Percentiles rank a stretch among this genome's conserved stretches.
phyloP scores from a whole-genome alignment of 1,140 invertebrate species.

The Calosoma granatense region DNA sequence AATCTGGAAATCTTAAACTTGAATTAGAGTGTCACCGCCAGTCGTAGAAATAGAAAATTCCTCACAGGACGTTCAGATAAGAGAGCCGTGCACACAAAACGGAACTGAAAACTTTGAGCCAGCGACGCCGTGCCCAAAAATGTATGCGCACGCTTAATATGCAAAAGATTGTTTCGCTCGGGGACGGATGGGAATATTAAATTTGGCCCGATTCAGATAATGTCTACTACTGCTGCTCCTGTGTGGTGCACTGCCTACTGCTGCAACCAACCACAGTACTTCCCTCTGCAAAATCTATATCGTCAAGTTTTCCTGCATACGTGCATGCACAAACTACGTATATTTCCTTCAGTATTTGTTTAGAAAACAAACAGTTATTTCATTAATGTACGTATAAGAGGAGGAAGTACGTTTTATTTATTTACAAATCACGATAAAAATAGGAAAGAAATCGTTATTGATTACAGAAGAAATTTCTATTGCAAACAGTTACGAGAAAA shows the following conservation, averaged over 20 bases:
- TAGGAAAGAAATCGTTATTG: no score
- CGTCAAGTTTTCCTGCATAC: no score
- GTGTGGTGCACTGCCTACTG: not conserved
- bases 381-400: no score
- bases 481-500: no score
- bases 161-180: slow-evolving; percentile 21
- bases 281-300: no score
- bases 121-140: slow-evolving; percentile 15
- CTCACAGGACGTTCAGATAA: slow-evolving; percentile 16
- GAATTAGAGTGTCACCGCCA: slow-evolving; percentile 25
- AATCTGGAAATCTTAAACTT: slow-evolving; percentile 22
- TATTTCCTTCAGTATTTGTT: no score
- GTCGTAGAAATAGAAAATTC: slow-evolving; percentile 23
- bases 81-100: slow-evolving; percentile 8
- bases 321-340: no score
- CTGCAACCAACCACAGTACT: not conserved
- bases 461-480: no score
- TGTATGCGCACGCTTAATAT: slow-evolving; percentile 21
- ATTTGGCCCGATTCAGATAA: slow-evolving; percentile 12
- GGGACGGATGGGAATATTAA: slow-evolving; percentile 19
- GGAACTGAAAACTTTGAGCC: slow-evolving; percentile 17
- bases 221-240: not conserved
- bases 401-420: no score
- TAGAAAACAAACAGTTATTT: no score
- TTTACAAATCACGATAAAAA: no score